These are phyloP conservation scores for Malurus melanocephalus DNA, from an alignment of 2,113 vertebrate genomes.

Conservation along the genomic window DNA sequence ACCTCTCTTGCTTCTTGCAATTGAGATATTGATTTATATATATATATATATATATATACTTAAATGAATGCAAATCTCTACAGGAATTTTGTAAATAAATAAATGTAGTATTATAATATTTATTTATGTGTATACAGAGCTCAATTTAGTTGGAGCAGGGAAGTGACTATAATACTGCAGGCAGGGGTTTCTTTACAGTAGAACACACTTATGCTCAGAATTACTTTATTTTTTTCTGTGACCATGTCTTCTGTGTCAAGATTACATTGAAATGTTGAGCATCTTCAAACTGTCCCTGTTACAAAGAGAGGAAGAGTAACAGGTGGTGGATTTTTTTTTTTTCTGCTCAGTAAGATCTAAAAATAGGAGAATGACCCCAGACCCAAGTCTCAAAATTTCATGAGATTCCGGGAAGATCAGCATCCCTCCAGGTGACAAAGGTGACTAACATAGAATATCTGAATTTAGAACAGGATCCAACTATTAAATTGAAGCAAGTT, in stretches of 20 bases:
- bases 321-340: neutral
- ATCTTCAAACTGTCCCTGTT: neutral
- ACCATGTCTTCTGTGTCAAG: neutral
- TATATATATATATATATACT: neutral
- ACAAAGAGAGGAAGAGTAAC: neutral
- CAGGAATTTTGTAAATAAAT: neutral
- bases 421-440: neutral
- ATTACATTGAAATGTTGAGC: neutral
- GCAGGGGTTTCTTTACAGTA: neutral
- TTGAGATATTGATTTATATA: neutral
- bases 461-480: neutral
- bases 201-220: neutral
- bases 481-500: neutral
- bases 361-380: neutral
- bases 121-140: neutral
- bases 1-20: neutral
- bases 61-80: neutral
- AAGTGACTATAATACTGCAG: neutral
- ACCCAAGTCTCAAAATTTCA: neutral
- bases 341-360: neutral
- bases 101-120: neutral
- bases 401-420: neutral
- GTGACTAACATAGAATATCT: neutral
- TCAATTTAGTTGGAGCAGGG: neutral
- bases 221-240: neutral